Evolutionary conservation across 1,140 invertebrate genomes (phyloP).

Genomic region (Hormaphis cornu): DNA sequence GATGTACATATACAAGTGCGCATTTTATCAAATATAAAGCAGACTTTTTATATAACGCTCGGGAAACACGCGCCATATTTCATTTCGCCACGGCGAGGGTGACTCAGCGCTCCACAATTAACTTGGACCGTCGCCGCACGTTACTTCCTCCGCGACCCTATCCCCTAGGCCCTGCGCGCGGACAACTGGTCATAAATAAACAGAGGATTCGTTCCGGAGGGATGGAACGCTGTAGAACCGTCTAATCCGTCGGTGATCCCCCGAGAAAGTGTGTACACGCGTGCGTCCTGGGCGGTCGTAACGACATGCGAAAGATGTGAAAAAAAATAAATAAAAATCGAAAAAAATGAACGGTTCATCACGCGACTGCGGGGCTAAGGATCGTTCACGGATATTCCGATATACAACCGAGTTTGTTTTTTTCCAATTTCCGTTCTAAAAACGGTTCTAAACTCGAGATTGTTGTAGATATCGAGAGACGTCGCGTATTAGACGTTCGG

Average conservation of each 20-base stretch:
- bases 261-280: no score
- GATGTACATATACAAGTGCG: neutral
- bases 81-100: slow-evolving; percentile 14
- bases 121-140: neutral
- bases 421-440: no score
- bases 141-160: neutral
- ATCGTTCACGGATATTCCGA: no score
- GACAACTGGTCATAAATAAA: slow-evolving; percentile 30
- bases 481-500: no score
- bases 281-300: neutral
- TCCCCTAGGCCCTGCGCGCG: neutral
- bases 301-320: slow-evolving; percentile 9
- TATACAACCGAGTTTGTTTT: no score
- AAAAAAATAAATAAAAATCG: no score
- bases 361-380: no score
- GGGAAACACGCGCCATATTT: slow-evolving; percentile 26
- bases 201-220: slow-evolving; percentile 23
- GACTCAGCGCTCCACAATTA: slow-evolving; percentile 30
- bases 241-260: slow-evolving; percentile 21
- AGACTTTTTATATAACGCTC: slow-evolving; percentile 20
- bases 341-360: no score
- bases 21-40: no score
- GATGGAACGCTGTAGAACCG: slow-evolving; percentile 26
- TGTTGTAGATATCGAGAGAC: no score
- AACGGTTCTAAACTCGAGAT: no score